These are phyloP conservation scores for Lordiphosa stackelbergi DNA, from an alignment of 1,140 invertebrate genomes.

Conservation along the genomic window DNA sequence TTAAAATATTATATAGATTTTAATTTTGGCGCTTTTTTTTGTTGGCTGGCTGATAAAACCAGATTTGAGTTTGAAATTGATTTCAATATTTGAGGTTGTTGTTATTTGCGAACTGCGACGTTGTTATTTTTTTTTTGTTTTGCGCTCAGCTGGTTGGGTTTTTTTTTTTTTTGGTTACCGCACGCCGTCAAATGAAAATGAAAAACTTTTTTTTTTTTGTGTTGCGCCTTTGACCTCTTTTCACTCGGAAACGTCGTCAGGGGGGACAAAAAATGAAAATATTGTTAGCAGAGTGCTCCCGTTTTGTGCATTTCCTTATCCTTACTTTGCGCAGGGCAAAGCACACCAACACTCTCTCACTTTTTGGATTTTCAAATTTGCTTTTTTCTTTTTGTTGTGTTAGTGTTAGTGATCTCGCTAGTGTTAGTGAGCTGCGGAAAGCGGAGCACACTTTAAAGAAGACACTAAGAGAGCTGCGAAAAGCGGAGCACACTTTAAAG, in stretches of 20 bases:
- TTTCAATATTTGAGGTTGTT: constrained; percentile 60
- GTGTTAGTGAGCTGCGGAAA: no score
- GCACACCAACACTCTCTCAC: no score
- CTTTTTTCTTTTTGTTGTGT: no score
- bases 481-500: no score
- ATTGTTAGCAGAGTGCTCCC: constrained; percentile 15
- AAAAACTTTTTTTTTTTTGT: constrained; percentile 34
- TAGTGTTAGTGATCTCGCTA: no score
- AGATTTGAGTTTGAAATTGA: constrained; percentile 70
- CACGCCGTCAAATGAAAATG: constrained; percentile 38
- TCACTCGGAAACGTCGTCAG: constrained; percentile 42
- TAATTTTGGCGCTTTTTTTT: constrained; percentile 27
- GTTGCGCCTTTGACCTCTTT: constrained; percentile 75
- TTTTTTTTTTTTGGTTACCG: constrained; percentile 46
- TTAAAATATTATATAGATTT: constrained; percentile 31
- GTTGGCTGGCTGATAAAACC: constrained; percentile 58
- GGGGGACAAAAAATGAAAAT: constrained; percentile 9
- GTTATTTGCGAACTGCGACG: constrained; percentile 64
- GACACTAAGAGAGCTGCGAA: no score
- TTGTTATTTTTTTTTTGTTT: constrained; percentile 58
- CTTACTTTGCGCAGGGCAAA: no score
- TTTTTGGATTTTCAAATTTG: no score
- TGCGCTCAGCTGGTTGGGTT: constrained; percentile 58
- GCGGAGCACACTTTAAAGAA: no score
- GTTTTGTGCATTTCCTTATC: constrained; percentile 67